Conservation (phyloP, 2,797 vertebrate species). For the Eulemur coronatus region DNA sequence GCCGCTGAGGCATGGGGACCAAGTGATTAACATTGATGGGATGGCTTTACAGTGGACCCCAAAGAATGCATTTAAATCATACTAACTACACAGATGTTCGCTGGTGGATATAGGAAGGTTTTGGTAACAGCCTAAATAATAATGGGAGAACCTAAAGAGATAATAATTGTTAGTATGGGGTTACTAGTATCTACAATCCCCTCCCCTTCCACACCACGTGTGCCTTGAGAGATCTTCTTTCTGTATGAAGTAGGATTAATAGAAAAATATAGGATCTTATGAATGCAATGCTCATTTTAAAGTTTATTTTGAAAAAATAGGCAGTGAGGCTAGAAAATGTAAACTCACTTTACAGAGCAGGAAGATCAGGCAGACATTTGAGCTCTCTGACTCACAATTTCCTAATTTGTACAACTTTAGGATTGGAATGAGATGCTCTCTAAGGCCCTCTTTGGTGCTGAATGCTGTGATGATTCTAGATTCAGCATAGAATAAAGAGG, state of each 20-base stretch:
- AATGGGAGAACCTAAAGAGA: background rate
- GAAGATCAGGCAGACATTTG: background rate
- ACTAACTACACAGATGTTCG: accelerated
- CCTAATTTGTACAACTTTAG: background rate
- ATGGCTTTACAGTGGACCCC: background rate
- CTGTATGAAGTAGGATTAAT: background rate
- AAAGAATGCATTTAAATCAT: background rate
- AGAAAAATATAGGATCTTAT: background rate
- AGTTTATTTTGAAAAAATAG: background rate
- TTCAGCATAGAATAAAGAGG: background rate
- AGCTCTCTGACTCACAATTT: background rate
- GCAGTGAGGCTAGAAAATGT: background rate
- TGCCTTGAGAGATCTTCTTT: background rate
- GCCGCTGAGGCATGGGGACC: background rate
- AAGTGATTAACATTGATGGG: background rate
- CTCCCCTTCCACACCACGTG: background rate
- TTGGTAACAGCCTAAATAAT: slow-evolving; percentile 37
- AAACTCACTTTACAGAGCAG: background rate
- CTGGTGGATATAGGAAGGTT: background rate
- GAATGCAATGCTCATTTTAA: background rate
- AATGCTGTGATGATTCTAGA: background rate
- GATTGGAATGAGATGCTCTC: background rate
- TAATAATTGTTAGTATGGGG: background rate
- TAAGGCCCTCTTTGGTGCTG: background rate
- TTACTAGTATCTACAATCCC: background rate